Evolutionary conservation across 2,888 invertebrate genomes (phyloP).

Genomic region (Syrista parreyssii): DNA sequence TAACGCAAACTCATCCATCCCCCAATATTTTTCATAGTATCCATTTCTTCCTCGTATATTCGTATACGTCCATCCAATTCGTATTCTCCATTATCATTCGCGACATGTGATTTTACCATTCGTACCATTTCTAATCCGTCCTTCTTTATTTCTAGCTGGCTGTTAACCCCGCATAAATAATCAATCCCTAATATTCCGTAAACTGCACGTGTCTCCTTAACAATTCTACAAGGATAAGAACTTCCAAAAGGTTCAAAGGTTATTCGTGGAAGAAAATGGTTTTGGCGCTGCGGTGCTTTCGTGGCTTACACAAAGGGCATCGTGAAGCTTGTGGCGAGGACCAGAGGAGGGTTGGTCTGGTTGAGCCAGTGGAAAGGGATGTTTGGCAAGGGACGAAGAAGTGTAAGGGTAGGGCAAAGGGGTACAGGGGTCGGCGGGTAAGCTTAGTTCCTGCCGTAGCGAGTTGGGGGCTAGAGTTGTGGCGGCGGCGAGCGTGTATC

Average conservation of each 20-base stretch:
- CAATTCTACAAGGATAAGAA: neutral
- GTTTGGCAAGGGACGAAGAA: slow-evolving; percentile 22
- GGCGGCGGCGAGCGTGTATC: slow-evolving; percentile 50
- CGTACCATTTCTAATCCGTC: neutral
- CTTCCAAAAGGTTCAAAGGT: neutral
- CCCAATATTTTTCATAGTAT: slow-evolving; percentile 25
- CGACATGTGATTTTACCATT: slow-evolving; percentile 15
- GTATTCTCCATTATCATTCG: slow-evolving; percentile 18
- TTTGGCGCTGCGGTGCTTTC: slow-evolving; percentile 43
- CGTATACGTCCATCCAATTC: slow-evolving; percentile 29
- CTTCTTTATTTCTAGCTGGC: neutral
- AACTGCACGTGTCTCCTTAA: neutral
- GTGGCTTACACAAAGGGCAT: slow-evolving; percentile 48
- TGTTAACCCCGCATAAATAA: neutral
- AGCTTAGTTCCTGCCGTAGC: slow-evolving; percentile 41
- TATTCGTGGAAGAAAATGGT: slow-evolving; percentile 27
- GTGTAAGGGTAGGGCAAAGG: slow-evolving; percentile 19
- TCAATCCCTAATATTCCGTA: neutral
- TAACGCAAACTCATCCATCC: slow-evolving; percentile 24
- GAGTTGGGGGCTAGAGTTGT: slow-evolving; percentile 47
- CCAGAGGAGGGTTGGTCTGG: slow-evolving; percentile 36
- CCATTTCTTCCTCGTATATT: slow-evolving; percentile 24
- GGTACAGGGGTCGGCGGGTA: slow-evolving; percentile 29
- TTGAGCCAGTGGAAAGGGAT: slow-evolving; percentile 36
- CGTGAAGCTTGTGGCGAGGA: slow-evolving; percentile 36